Percentiles rank a stretch among this genome's conserved stretches.
Conservation (phyloP, 1,140 invertebrate genomes). For the Bombus haemorrhoidalis region DNA sequence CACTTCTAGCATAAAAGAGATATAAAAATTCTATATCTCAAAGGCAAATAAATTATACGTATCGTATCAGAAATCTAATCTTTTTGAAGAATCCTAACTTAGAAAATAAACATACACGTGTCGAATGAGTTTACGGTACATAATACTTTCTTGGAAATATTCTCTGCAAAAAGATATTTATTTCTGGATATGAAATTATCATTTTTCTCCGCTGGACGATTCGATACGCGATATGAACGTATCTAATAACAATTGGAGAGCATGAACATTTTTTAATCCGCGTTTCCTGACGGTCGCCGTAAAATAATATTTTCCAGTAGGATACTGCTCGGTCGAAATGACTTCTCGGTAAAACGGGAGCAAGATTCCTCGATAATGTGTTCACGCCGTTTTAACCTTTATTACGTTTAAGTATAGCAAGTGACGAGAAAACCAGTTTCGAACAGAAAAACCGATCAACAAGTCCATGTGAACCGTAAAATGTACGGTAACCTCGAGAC, state of each 20-base stretch:
- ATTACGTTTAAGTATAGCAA: slow-evolving; percentile 49
- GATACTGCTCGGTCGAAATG: neutral
- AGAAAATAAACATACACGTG: no score
- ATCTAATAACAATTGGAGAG: neutral
- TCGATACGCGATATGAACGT: neutral
- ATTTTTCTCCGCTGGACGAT: neutral
- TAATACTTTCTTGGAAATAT: no score
- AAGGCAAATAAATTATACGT: no score
- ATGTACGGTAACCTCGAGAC: slow-evolving; percentile 67
- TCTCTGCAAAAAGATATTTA: neutral
- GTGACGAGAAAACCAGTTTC: slow-evolving; percentile 58
- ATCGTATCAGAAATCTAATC: no score
- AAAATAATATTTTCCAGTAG: neutral
- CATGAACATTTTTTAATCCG: neutral
- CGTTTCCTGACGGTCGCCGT: neutral
- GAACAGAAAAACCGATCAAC: slow-evolving; percentile 44
- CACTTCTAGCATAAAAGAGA: no score
- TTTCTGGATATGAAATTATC: neutral
- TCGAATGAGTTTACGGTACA: no score
- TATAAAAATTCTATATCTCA: no score
- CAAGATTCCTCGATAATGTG: slow-evolving; percentile 40
- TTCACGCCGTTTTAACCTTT: slow-evolving; percentile 34
- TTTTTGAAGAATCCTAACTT: no score
- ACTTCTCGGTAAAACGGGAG: slow-evolving; percentile 22
- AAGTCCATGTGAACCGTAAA: slow-evolving; percentile 51